Evolutionary conservation across 1,140 invertebrate species (phyloP).

Genomic region (Leptinotarsa defecta): DNA sequence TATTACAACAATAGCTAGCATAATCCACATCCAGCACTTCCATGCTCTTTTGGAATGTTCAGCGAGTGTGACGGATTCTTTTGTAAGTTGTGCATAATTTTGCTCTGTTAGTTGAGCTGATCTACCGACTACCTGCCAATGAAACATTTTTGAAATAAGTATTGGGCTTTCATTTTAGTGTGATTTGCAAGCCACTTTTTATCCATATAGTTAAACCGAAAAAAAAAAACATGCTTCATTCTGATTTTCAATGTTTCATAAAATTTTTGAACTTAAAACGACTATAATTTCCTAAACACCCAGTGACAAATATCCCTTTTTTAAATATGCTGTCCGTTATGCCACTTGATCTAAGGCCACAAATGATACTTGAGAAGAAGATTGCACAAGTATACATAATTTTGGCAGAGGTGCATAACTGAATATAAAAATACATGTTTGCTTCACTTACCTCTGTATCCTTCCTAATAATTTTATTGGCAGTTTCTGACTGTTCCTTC

Average conservation of each 20-base stretch:
- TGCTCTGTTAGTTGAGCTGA: slow-evolving; percentile 78
- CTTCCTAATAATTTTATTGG: slow-evolving; percentile 82
- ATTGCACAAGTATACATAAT: background rate
- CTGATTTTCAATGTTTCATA: no score
- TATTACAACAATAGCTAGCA: slow-evolving; percentile 80
- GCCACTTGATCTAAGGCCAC: no score
- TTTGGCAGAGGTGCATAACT: background rate
- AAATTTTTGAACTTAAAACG: no score
- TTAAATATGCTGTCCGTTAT: no score
- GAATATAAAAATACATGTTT: background rate
- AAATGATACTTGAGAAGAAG: background rate
- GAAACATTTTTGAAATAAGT: no score
- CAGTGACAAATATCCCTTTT: no score
- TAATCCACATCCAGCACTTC: slow-evolving; percentile 93
- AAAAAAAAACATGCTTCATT: no score
- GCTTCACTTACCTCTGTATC: slow-evolving; percentile 73
- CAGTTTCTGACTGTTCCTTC: slow-evolving; percentile 85
- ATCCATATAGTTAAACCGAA: no score
- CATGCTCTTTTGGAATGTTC: slow-evolving; percentile 85
- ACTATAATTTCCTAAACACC: no score
- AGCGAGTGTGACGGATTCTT: slow-evolving; percentile 79
- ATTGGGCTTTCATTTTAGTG: no score
- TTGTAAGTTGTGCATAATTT: slow-evolving; percentile 76
- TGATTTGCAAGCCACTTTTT: no score
- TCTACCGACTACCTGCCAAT: slow-evolving; percentile 67